These are phyloP conservation scores for Cantharis nigra DNA, from an alignment of 2,888 invertebrate genomes.

Conservation along the genomic window DNA sequence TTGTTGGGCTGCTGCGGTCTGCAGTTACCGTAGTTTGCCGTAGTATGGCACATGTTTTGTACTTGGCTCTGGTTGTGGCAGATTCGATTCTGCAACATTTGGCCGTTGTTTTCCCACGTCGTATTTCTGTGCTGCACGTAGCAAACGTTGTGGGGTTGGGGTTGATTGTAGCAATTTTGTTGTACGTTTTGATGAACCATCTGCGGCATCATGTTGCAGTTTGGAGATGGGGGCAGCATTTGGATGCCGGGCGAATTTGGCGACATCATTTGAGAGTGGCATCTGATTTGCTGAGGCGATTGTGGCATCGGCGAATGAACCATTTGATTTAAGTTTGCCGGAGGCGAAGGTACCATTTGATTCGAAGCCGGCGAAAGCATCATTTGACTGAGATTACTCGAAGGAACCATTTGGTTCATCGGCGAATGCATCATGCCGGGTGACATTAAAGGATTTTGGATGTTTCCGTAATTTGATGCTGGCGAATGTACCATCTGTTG, in stretches of 20 bases:
- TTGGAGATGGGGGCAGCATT: slow-evolving; percentile 37
- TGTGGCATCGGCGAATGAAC: slow-evolving; percentile 38
- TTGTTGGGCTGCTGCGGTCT: slow-evolving; percentile 38
- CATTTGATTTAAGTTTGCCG: slow-evolving; percentile 41
- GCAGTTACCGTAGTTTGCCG: slow-evolving; percentile 37
- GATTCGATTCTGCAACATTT: slow-evolving; percentile 33
- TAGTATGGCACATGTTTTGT: slow-evolving; percentile 39
- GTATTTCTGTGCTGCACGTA: slow-evolving; percentile 43
- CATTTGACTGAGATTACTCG: slow-evolving; percentile 38
- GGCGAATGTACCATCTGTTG: slow-evolving; percentile 38
- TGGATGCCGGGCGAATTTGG: slow-evolving; percentile 19
- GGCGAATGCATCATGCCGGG: slow-evolving; percentile 43
- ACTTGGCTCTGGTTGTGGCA: slow-evolving; percentile 35
- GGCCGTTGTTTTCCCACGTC: slow-evolving; percentile 41
- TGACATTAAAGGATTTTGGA: slow-evolving; percentile 34
- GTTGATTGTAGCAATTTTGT: slow-evolving; percentile 42
- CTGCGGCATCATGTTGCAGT: slow-evolving; percentile 33
- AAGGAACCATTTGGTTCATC: slow-evolving; percentile 40
- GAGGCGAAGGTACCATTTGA: slow-evolving; percentile 33
- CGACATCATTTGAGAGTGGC: slow-evolving; percentile 45
- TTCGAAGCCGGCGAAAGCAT: slow-evolving; percentile 32
- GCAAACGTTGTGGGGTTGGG: slow-evolving; percentile 41
- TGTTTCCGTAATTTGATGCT: slow-evolving; percentile 32
- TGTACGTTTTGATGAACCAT: slow-evolving; percentile 33
- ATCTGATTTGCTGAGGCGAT: slow-evolving; percentile 38